Base-by-base conservation (phyloP, 2,797 vertebrate species). In the Dipus sagitta region DNA sequence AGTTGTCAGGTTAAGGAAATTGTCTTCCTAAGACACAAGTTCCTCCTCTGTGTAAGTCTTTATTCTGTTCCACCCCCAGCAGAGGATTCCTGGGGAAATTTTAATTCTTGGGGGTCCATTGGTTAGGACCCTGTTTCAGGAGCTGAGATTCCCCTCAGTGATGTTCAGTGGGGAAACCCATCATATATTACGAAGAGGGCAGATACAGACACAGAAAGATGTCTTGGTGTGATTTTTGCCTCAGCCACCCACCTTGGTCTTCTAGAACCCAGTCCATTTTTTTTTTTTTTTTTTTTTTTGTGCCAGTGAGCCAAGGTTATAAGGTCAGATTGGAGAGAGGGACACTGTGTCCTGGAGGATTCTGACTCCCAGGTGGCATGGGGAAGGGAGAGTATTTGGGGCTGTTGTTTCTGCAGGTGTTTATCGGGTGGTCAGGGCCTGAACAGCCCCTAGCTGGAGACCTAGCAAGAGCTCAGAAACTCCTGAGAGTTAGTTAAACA, bases 381-480 rank as follows among this genome's bases (percentile, higher is more conserved):
- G 54, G 54, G 54, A 58, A 58, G 54, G 54, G 54, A 58, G 14
- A 58, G 54, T 2, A 14, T 58, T 58, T 17, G 54, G 13, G 54
- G 54, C 54, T 58, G 54, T 13, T 17, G 14, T 58, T 58, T 14
- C 13, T 13, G 54, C 54, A 58, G 13, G 54, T 58, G 54, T 58
- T 58, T 17, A 58, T 14, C 14, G 13, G 54, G 54, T 58, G 13
- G 54, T 11, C 54, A 58, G 17, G 54, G 54, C 54, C 54, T 58
- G 54, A 58, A 17, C 54, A 58, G 54, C 54, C 54, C 13, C 17
- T 58, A 58, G 12, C 54, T 15, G 13, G 54, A 58, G 54, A 58
- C 17, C 47, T 47, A 92, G 23, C 52, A 70, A 92, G 24, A 88
- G 24, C 65, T 76, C 82, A 80, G 54, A 93, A 75, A 85, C 54